Evolutionary conservation across 1,140 invertebrate species (phyloP), one percentile per base, ranked within the genome.

Genomic region (Periplaneta americana): DNA sequence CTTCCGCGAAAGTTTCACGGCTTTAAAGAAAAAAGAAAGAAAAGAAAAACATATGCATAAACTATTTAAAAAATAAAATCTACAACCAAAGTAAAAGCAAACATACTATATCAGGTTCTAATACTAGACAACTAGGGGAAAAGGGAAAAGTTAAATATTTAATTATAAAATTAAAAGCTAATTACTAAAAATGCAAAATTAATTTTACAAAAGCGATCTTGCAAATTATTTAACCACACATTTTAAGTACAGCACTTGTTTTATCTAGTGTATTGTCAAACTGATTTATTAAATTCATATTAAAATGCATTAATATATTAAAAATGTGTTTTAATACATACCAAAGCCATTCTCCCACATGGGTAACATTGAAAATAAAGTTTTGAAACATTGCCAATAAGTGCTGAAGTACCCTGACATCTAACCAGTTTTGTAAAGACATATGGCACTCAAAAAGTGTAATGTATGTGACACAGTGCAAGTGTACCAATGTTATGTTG

Each of bases 1-100:
- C 88, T 89, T 90, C 88, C 88, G 87, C 86, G 88, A 85, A 86
- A 87, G 86, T 88, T 85, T 88, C 88, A 89, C 87, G 87, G 87
- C 89, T 90, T 89, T 89, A 89, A 89, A 85, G 88, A 85, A 89
- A 86, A 88, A 87, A 84, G 88, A 86, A 88, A 82, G 57, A 75
- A 83, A 86, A 87, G 86, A 85, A 85, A 84, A 84, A 81, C 85
- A 85, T 78, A 34, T 34, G 36, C 34, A 39, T 78, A 37, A 78
- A 39, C 76, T 78, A 39, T n/a, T 39, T n/a, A 34, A 75, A n/a
- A 5, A 32, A n/a, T n/a, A 34, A 75, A 37, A 5, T 36, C 35
- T n/a, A 78, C 28, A 37, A 31, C n/a, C 2, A 78, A 78, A 22
- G 18, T 39, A 78, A 78, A 78, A 28, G 17, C n/a, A 34, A 36